Evolutionary conservation across 2,797 vertebrate genomes (phyloP).

Genomic region (Psittacula derbiana): DNA sequence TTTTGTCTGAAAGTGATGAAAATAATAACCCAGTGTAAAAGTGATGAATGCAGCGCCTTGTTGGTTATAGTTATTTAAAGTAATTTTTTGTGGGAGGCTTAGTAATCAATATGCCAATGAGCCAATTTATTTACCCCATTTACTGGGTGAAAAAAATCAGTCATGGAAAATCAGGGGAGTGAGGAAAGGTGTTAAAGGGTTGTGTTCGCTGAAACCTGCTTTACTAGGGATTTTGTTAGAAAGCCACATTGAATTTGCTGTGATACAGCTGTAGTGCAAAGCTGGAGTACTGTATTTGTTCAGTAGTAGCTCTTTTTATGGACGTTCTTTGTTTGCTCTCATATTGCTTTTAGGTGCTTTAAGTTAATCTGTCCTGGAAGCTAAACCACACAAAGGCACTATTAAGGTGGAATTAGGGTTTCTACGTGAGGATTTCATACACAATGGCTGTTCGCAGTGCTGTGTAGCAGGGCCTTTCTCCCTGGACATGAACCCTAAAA

Average conservation of each 20-base stretch:
- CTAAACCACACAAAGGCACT: not conserved
- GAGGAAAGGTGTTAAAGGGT: not conserved
- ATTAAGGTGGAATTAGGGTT: not conserved
- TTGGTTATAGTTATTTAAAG: not conserved
- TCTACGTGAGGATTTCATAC: not conserved
- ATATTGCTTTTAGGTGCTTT: not conserved
- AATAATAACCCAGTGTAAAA: not conserved
- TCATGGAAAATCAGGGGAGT: not conserved
- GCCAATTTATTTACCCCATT: not conserved
- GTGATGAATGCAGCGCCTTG: not conserved
- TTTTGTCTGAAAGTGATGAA: not conserved
- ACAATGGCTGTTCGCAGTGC: not conserved
- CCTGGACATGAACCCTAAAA: not conserved
- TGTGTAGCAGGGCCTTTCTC: not conserved
- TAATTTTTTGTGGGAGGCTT: not conserved
- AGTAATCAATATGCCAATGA: not conserved
- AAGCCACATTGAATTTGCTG: not conserved
- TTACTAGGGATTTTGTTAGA: not conserved
- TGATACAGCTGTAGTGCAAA: not conserved
- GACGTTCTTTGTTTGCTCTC: not conserved
- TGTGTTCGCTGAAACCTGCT: not conserved
- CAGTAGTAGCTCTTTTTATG: fast-evolving
- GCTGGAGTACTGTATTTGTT: not conserved
- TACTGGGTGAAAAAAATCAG: not conserved
- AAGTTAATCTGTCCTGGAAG: not conserved